phyloP scores from a whole-genome alignment of 2,888 invertebrate species.

The Ectobius pallidus region DNA sequence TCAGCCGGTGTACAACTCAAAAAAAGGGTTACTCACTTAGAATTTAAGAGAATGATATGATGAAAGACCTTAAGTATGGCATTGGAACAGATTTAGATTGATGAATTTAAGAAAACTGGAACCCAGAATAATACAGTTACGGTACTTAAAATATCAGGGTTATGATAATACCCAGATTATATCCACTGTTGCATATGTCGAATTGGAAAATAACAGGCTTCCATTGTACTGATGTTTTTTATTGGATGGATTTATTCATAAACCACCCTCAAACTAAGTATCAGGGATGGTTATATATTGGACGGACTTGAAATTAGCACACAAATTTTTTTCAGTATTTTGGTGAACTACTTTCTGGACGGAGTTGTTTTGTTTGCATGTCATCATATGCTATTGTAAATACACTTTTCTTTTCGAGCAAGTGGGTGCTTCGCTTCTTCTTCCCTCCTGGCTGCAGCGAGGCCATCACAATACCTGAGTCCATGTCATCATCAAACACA shows the following conservation, averaged over 20 bases:
- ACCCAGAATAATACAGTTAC: too few species aligned
- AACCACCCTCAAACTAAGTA: too few species aligned
- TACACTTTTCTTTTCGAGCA: conserved; percentile 85
- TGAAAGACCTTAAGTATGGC: too few species aligned
- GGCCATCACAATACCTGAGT: conserved; percentile 80
- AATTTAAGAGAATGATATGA: too few species aligned
- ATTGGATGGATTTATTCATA: too few species aligned
- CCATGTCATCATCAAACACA: conserved; percentile 68
- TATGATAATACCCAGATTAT: too few species aligned
- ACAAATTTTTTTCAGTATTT: conserved; percentile 56
- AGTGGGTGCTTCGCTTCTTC: conserved; percentile 51
- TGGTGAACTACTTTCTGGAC: conserved; percentile 80
- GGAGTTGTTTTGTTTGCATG: conserved; percentile 81
- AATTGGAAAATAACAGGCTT: neutral
- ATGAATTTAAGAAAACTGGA: too few species aligned
- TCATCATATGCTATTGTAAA: conserved; percentile 93
- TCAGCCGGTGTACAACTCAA: too few species aligned
- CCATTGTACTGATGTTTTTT: too few species aligned
- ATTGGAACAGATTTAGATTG: too few species aligned
- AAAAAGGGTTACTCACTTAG: too few species aligned
- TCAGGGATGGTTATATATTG: too few species aligned
- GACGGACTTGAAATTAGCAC: neutral
- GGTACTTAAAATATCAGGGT: neutral
- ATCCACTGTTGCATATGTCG: neutral
- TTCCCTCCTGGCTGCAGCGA: conserved; percentile 51